phyloP scores from a whole-genome alignment of 2,797 vertebrate genomes.

The Callimico goeldii region DNA sequence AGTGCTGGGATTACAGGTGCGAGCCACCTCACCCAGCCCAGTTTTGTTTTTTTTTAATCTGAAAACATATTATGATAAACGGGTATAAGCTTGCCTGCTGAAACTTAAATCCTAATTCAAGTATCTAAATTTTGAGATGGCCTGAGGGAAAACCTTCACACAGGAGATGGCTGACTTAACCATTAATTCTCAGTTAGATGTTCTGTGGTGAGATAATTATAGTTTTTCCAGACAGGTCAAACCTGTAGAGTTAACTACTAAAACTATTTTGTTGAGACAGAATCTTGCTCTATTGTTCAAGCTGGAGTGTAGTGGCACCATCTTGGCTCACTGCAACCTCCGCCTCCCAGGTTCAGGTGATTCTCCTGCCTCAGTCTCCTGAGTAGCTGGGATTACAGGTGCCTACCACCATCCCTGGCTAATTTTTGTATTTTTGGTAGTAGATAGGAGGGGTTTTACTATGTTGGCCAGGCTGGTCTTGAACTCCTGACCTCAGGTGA shows the following conservation, averaged over 20 bases:
- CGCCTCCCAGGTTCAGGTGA: not conserved
- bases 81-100: not conserved
- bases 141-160: not conserved
- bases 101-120: not conserved
- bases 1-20: not conserved
- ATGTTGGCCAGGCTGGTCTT: not conserved
- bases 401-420: not conserved
- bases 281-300: not conserved
- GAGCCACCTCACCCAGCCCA: not conserved
- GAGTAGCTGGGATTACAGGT: not conserved
- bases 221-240: not conserved
- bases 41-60: not conserved
- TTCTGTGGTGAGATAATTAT: not conserved
- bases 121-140: not conserved
- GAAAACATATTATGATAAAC: not conserved
- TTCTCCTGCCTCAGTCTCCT: not conserved
- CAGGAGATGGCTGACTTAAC: not conserved
- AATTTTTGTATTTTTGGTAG: not conserved
- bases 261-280: not conserved
- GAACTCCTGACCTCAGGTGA: not conserved
- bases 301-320: not conserved
- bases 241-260: not conserved
- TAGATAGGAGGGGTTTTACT: not conserved
- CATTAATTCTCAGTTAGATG: not conserved
- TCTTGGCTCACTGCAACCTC: not conserved